These are phyloP conservation scores for Micromussa lordhowensis DNA, from an alignment of 92 coral and sea anemone species.

Conservation along the genomic window DNA sequence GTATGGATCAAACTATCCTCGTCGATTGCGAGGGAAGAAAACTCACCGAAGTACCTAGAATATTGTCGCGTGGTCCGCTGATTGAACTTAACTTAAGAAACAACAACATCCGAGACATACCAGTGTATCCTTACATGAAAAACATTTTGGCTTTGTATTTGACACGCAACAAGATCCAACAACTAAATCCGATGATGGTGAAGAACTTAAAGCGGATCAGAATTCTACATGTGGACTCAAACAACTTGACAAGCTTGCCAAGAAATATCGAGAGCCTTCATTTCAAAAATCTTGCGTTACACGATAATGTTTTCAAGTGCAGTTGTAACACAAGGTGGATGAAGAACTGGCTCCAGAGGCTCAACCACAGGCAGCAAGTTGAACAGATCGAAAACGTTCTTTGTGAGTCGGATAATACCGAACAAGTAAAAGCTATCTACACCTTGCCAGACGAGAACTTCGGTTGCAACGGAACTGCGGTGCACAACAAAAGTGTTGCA, in stretches of 20 bases:
- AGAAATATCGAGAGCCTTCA: neutral
- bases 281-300: neutral
- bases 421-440: neutral
- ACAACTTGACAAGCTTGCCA: neutral
- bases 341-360: slow-evolving; percentile 3
- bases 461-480: slow-evolving; percentile 6
- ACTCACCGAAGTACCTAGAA: neutral
- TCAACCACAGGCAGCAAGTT: neutral
- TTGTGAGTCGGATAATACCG: neutral
- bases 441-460: slow-evolving; percentile 3
- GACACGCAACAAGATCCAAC: neutral
- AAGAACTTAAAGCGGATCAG: neutral
- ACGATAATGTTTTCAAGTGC: neutral
- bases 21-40: slow-evolving; percentile 15
- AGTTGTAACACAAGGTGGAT: neutral
- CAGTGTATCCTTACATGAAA: slow-evolving; percentile 1
- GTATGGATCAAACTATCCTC: slow-evolving; percentile 7
- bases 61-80: neutral
- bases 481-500: neutral
- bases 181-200: neutral
- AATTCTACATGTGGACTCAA: neutral
- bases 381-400: neutral
- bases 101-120: neutral
- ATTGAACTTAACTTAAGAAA: neutral
- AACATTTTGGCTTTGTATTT: slow-evolving; percentile 5